phyloP scores from a whole-genome alignment of 2,888 invertebrate species.

The Agelastica alni region DNA sequence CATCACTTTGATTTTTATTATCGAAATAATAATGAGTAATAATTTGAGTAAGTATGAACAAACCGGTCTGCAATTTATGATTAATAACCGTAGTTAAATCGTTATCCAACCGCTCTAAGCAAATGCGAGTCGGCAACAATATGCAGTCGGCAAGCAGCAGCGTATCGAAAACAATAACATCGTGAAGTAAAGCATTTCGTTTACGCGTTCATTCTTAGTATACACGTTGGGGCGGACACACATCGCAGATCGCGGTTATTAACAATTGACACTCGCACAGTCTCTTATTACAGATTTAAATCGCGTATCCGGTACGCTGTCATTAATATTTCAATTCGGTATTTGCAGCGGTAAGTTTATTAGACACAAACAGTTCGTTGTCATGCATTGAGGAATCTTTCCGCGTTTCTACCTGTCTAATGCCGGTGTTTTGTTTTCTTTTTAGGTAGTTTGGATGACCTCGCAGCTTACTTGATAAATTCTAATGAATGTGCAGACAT shows the following conservation, averaged over 20 bases:
- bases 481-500: constrained; percentile 21
- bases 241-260: constrained; percentile 5
- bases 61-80: too few species aligned
- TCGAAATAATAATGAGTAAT: too few species aligned
- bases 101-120: neutral
- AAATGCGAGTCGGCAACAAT: neutral
- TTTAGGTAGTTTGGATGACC: constrained; percentile 7
- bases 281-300: constrained; percentile 8
- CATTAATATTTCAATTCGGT: neutral
- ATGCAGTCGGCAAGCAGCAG: neutral
- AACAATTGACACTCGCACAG: constrained; percentile 2
- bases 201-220: neutral
- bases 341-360: constrained; percentile 10
- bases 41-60: too few species aligned
- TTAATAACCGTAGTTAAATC: neutral
- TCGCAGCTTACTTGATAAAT: constrained; percentile 1
- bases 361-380: neutral
- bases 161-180: constrained; percentile 9
- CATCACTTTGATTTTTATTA: too few species aligned
- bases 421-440: constrained; percentile 6
- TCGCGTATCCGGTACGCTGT: constrained; percentile 10
- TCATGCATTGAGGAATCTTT: constrained; percentile 4
- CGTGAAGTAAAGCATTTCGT: neutral
- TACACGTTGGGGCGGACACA: neutral
- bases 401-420: constrained; percentile 8